Percentiles rank a stretch among this genome's conserved stretches.
phyloP scores from a whole-genome alignment of 2,113 vertebrate genomes.

The Bujurquina vittata region DNA sequence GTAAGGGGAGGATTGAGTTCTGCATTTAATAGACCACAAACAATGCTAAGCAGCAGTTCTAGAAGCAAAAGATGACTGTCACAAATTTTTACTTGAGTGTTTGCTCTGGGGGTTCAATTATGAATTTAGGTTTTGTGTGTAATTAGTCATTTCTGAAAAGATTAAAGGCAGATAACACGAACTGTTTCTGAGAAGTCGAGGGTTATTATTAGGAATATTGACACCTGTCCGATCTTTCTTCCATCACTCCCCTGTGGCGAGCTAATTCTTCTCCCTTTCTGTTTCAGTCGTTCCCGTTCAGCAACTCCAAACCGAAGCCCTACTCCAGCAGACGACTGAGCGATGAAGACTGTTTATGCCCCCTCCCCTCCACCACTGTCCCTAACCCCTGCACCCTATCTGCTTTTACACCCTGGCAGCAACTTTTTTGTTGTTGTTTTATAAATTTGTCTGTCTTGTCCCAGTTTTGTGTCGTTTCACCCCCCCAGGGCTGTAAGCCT shows the following conservation, averaged over 20 bases:
- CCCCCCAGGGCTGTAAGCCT: constrained; percentile 16
- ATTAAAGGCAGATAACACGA: background rate
- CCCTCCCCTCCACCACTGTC: background rate
- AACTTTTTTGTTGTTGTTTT: background rate
- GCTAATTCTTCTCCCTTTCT: constrained; percentile 60
- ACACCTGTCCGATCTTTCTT: background rate
- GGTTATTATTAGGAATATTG: background rate
- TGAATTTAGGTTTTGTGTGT: background rate
- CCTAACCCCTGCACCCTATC: constrained; percentile 28
- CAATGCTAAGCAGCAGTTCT: background rate
- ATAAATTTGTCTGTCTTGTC: constrained; percentile 22
- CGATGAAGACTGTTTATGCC: constrained; percentile 41
- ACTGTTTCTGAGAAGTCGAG: background rate
- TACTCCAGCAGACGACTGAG: constrained; percentile 73
- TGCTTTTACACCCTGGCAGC: constrained; percentile 50
- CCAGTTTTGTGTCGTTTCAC: background rate
- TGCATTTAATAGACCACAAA: background rate
- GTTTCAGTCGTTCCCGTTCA: constrained; percentile 82
- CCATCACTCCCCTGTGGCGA: constrained; percentile 33
- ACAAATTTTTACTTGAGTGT: background rate
- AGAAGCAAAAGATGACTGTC: background rate
- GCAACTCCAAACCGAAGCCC: constrained; percentile 76
- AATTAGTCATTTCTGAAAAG: background rate
- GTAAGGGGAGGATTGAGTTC: background rate
- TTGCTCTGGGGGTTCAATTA: background rate